A percentile compares a stretch with the other conserved stretches of the same genome.
Conservation (phyloP, 2,888 invertebrate species). For the Lasioglossum malachurum region DNA sequence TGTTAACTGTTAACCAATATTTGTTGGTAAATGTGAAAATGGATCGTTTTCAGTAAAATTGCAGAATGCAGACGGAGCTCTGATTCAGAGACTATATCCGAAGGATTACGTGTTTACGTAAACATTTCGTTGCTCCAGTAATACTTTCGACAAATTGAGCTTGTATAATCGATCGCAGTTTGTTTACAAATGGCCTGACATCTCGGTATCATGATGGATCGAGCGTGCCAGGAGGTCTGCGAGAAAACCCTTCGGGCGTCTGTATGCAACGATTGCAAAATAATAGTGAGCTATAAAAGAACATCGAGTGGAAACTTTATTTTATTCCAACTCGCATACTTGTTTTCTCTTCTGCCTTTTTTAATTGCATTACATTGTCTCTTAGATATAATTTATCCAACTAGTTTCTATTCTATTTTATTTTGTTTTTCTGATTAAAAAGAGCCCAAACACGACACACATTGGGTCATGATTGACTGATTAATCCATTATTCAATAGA, state of each 20-base stretch:
- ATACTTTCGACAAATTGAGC: slow-evolving; percentile 20
- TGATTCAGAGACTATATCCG: neutral
- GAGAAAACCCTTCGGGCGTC: neutral
- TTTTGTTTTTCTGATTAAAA: too few relatives aligned
- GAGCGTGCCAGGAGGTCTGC: slow-evolving; percentile 7
- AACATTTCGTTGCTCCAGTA: neutral
- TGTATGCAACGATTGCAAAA: slow-evolving; percentile 9
- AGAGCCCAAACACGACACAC: too few relatives aligned
- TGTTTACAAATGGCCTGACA: slow-evolving; percentile 3
- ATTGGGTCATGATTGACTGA: too few relatives aligned
- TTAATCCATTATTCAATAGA: too few relatives aligned
- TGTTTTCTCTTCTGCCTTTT: neutral
- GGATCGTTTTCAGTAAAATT: neutral
- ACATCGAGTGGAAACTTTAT: too few relatives aligned
- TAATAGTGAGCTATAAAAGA: neutral
- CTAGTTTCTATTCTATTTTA: neutral
- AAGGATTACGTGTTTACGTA: neutral
- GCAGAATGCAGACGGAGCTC: neutral
- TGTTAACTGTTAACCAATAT: neutral
- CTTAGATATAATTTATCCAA: neutral
- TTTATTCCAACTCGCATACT: neutral
- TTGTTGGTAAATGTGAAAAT: neutral
- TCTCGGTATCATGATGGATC: slow-evolving; percentile 15
- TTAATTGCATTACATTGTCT: neutral
- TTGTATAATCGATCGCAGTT: slow-evolving; percentile 9